Conservation (phyloP, 2,797 vertebrate species). For the Sebastes aleutianus region DNA sequence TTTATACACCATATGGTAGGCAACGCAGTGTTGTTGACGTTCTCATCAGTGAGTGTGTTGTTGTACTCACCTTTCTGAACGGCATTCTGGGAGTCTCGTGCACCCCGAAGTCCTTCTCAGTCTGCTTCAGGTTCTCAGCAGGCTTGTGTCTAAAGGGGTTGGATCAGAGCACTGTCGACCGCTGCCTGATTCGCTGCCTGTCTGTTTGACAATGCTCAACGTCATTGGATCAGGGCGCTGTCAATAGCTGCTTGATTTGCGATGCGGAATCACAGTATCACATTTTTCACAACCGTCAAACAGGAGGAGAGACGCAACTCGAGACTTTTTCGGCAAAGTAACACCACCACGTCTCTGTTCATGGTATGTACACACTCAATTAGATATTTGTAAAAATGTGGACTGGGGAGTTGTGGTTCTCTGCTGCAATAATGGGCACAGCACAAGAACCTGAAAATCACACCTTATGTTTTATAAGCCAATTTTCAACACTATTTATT, state of each 20-base stretch:
- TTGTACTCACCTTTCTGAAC: neutral
- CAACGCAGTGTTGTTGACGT: neutral
- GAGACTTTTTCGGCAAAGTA: too few species aligned
- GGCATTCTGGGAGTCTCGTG: neutral
- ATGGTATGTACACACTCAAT: too few species aligned
- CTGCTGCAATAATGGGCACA: neutral
- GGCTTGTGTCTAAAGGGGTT: neutral
- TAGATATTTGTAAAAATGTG: neutral
- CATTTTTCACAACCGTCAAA: too few species aligned
- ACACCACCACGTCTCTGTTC: too few species aligned
- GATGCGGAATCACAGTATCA: too few species aligned
- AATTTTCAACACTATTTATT: neutral
- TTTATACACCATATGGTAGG: neutral
- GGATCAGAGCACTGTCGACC: too few species aligned
- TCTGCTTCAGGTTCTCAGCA: neutral
- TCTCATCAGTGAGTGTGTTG: neutral
- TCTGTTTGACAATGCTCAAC: too few species aligned
- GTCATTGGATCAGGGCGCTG: too few species aligned
- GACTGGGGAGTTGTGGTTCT: neutral
- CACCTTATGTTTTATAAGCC: neutral
- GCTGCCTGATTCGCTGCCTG: too few species aligned
- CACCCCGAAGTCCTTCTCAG: neutral
- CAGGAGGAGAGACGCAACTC: too few species aligned
- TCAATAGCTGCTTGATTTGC: too few species aligned
- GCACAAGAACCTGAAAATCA: neutral